Evolutionary conservation across 1,140 invertebrate genomes (phyloP), one percentile per base, ranked within the genome.

Genomic region (Polypedilum pembai): DNA sequence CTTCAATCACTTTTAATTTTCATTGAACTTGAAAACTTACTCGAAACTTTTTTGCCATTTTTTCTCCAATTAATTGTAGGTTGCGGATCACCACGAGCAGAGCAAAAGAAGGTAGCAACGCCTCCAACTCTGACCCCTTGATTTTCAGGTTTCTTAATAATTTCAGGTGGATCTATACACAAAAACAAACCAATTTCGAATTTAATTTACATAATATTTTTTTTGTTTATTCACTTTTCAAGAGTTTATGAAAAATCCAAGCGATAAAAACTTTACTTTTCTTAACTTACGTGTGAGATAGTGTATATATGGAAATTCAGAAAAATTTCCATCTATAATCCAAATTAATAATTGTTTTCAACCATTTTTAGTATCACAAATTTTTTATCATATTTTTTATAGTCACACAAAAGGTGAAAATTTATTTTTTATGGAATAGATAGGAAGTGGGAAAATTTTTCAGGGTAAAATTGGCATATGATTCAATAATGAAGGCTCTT

Each of bases 51-150:
- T 83, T 94, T 94, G 73, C 89, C 89, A 84, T 95, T 95, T 83
- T 95, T 95, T 76, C 92, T 87, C 95, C 94, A 96, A 81, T 92
- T 88, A 77, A 97, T 94, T 77, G 89, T 88, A 1, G 94, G 94
- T 15, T 87, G 84, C 65, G 96, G 96, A 84, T 95, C 91, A 17
- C 96, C 95, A 73, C 91, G 87, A 17, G 95, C 95, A 72, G 91
- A 91, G 85, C 96, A 99, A 84, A 95, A 96, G 86, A 98, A 98
- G 63, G 92, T 93, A 1, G 95, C 95, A 74, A 94, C 92, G n/a
- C 92, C 91, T 74, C 93, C 94, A 74, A 90, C 92, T 75, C 91
- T 89, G 40, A 98, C 96, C 78, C 91, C 90, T 79, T 94, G 92
- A 80, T 94, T 93, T 76, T 89, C 86, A 8, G 94, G 94, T 79